A percentile compares a stretch with the other conserved stretches of the same genome.
Evolutionary conservation across 53 echinoderm and acorn worm genomes (phyloP).

Genomic region (Temnopleurus reevesii): DNA sequence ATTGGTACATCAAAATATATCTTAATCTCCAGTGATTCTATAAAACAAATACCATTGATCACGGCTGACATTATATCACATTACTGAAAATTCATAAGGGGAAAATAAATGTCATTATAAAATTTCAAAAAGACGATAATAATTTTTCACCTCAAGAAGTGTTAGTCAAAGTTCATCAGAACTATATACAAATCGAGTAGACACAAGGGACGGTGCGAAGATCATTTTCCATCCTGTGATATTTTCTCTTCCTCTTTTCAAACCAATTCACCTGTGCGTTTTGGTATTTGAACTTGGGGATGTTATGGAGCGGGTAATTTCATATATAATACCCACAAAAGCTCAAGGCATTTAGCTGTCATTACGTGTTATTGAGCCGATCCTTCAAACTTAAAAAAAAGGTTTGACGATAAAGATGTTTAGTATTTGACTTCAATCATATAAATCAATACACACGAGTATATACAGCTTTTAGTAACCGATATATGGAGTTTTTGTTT

Average conservation of each 20-base stretch:
- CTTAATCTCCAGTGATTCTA: no score
- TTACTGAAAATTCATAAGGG: background rate
- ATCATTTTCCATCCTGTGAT: background rate
- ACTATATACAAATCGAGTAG: background rate
- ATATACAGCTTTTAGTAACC: background rate
- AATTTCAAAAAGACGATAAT: background rate
- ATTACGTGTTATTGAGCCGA: slow-evolving; percentile 18
- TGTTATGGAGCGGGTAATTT: slow-evolving; percentile 12
- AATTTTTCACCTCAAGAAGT: background rate
- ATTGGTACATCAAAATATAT: no score
- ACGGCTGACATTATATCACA: no score
- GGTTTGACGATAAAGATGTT: no score
- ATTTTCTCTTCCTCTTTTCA: background rate
- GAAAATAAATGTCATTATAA: background rate
- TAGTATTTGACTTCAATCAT: slow-evolving; percentile 20
- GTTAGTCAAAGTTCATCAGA: background rate
- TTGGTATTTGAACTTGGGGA: background rate
- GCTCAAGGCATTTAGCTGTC: slow-evolving; percentile 24
- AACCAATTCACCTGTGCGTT: background rate
- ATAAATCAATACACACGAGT: background rate
- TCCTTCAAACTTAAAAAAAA: no score
- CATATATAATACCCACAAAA: background rate
- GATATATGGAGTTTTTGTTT: background rate
- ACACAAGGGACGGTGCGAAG: background rate
- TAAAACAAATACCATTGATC: no score